These are phyloP conservation scores for Loripinus fragilis DNA, from an alignment of 2,888 invertebrate species.

Conservation along the genomic window DNA sequence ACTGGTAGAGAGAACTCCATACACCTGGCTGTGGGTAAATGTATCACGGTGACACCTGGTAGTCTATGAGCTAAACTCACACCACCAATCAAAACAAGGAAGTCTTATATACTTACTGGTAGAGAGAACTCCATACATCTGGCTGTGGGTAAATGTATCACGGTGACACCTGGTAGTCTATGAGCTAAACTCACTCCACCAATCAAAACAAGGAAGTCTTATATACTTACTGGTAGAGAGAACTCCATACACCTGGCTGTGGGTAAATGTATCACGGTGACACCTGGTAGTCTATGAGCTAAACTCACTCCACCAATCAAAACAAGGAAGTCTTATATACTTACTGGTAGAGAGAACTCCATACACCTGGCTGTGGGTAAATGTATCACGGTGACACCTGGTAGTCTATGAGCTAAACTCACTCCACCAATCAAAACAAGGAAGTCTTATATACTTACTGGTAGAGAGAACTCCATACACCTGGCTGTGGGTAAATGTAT, in stretches of 20 bases:
- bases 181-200: constrained; percentile 82
- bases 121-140: constrained; percentile 76
- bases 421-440: constrained; percentile 83
- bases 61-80: constrained; percentile 74
- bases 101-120: constrained; percentile 80
- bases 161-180: constrained; percentile 80
- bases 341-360: constrained; percentile 82
- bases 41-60: constrained; percentile 82
- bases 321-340: constrained; percentile 77
- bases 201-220: constrained; percentile 78
- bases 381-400: constrained; percentile 81
- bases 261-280: constrained; percentile 79
- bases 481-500: constrained; percentile 75
- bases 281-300: constrained; percentile 75
- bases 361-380: constrained; percentile 67
- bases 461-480: constrained; percentile 78
- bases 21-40: constrained; percentile 72
- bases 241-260: constrained; percentile 75
- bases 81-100: constrained; percentile 82
- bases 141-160: constrained; percentile 77
- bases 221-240: constrained; percentile 81
- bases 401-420: constrained; percentile 70
- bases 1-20: constrained; percentile 82
- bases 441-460: constrained; percentile 80
- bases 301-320: constrained; percentile 83